A percentile compares a stretch with the other conserved stretches of the same genome.
Evolutionary conservation across 2,888 invertebrate genomes (phyloP).

Genomic region (Erynnis tages): DNA sequence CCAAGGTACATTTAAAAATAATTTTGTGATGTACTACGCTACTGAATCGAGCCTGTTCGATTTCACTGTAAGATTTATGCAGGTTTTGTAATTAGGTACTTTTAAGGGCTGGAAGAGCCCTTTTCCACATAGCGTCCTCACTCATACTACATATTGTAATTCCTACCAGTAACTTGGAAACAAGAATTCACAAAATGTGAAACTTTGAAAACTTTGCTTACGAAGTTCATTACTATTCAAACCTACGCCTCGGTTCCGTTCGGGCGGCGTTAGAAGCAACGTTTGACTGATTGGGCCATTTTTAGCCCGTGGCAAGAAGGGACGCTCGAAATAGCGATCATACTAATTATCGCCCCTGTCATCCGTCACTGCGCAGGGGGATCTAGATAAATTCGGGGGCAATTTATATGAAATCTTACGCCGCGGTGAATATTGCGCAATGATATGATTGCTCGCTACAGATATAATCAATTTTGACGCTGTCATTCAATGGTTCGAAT

Average conservation of each 20-base stretch:
- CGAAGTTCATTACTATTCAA: constrained; percentile 8
- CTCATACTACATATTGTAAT: too few relatives aligned
- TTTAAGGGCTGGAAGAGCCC: too few relatives aligned
- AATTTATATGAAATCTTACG: constrained; percentile 58
- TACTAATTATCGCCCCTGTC: constrained; percentile 74
- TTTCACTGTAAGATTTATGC: too few relatives aligned
- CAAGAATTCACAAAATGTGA: too few relatives aligned
- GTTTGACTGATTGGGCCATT: constrained; percentile 78
- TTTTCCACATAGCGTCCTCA: too few relatives aligned
- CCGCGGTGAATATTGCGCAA: constrained; percentile 24
- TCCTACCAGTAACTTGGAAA: too few relatives aligned
- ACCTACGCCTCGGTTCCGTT: not conserved
- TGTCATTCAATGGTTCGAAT: not conserved
- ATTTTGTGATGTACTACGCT: too few relatives aligned
- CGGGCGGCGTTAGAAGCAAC: constrained; percentile 33
- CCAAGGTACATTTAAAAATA: too few relatives aligned
- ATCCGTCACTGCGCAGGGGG: constrained; percentile 44
- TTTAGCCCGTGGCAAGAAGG: constrained; percentile 61
- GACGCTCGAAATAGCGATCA: constrained; percentile 69
- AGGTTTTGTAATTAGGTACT: too few relatives aligned
- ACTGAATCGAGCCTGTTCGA: too few relatives aligned
- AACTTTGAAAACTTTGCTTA: not conserved
- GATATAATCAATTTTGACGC: constrained; percentile 11
- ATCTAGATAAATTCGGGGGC: constrained; percentile 44
- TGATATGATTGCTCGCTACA: constrained; percentile 13